These are phyloP conservation scores for Porites evermanni DNA, from an alignment of 92 coral and sea anemone genomes.

Conservation along the genomic window DNA sequence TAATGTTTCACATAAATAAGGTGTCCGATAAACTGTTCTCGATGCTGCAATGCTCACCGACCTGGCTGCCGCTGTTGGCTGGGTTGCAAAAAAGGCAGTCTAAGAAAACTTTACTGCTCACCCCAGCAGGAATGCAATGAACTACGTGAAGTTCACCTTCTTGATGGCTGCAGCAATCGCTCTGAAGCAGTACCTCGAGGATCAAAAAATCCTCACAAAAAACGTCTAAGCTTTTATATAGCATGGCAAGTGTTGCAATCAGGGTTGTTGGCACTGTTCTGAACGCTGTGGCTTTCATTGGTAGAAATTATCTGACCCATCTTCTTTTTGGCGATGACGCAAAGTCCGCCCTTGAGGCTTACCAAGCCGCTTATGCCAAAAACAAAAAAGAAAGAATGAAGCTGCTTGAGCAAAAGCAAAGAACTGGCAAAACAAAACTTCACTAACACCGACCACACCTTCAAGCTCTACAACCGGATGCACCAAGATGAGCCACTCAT, in stretches of 20 bases:
- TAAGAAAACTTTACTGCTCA: not conserved
- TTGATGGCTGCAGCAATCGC: not conserved
- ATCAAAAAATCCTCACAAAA: not conserved
- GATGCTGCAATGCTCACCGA: not conserved
- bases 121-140: not conserved
- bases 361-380: not conserved
- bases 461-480: not conserved
- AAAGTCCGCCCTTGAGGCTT: not conserved
- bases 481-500: not conserved
- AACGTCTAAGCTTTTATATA: not conserved
- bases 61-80: not conserved
- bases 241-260: not conserved
- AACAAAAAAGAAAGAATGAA: not conserved
- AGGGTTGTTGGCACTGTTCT: not conserved
- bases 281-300: not conserved
- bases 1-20: not conserved
- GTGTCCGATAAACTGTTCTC: not conserved
- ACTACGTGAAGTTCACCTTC: not conserved
- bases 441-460: not conserved
- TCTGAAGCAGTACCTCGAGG: not conserved
- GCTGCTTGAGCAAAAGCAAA: not conserved
- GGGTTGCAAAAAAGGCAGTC: not conserved
- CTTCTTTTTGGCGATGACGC: too few species aligned
- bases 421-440: not conserved
- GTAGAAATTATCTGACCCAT: not conserved